Evolutionary conservation across 2,797 vertebrate species (phyloP), one percentile per base, ranked within the genome.

Genomic region (Hapalemur alaotrensis): DNA sequence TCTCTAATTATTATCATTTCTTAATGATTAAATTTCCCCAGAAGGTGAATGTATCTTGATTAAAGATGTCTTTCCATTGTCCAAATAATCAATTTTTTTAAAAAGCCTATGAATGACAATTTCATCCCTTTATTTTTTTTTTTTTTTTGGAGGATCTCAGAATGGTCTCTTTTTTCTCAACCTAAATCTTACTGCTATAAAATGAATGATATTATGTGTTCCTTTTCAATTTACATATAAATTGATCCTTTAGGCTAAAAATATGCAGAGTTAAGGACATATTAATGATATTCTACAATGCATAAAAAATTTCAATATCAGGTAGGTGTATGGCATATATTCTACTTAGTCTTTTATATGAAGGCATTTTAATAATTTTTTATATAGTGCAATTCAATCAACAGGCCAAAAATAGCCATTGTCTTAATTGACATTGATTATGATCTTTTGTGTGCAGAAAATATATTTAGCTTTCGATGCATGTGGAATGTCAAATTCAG

Each of bases 201-300:
- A 88, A 80, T 69, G 5, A 83, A 78, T 76, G 15, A 63, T 18
- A 84, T 25, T 72, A 81, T 20, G 4, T 46, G 38, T 41, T 91
- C 91, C 15, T 79, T 90, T 96, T 95, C 48, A 91, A 91, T 95
- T 89, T 96, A 61, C 72, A 91, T 84, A 87, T 73, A 82, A 91
- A 93, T 52, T 30, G 12, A 38, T 38, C n/a, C 67, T 76, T 83
- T 85, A 73, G 20, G 80, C 32, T 93, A 92, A 97, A 96, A 93
- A 79, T 54, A 92, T 48, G 5, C 13, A 79, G 20, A 7, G 28
- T 67, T 92, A 96, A 95, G 95, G 15, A 78, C 25, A 41, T 79
- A 84, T 70, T 92, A 88, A 61, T 86, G 63, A 90, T 93, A 91
- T 43, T 79, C 20, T 38, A 93, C 30, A 85, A 75, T 54, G 87